Percentiles rank a stretch among this genome's conserved stretches.
These are phyloP conservation scores for Scaptomyza caliginosa DNA, from an alignment of 2,888 invertebrate species.

Conservation along the genomic window DNA sequence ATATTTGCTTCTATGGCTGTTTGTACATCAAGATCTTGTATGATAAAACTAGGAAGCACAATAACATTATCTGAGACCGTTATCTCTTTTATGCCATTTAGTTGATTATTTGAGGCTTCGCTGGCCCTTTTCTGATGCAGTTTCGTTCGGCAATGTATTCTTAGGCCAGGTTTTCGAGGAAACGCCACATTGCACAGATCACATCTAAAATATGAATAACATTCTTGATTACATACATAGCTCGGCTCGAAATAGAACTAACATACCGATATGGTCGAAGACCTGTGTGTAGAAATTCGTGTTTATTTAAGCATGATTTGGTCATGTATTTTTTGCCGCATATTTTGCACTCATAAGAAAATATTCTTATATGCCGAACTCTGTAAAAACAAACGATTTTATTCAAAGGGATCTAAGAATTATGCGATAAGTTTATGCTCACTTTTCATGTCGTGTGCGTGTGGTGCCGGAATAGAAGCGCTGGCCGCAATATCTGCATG, in stretches of 20 bases:
- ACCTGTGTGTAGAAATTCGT: conserved; percentile 57
- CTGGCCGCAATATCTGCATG: conserved; percentile 77
- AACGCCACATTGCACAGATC: conserved; percentile 47
- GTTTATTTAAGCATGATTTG: conserved; percentile 78
- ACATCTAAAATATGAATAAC: conserved; percentile 34
- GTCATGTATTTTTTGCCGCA: conserved; percentile 79
- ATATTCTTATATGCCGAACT: conserved; percentile 61
- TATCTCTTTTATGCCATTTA: conserved; percentile 5
- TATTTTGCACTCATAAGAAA: conserved; percentile 65
- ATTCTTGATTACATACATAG: background rate
- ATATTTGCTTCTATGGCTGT: background rate
- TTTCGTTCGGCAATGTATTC: conserved; percentile 56
- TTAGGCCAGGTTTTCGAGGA: conserved; percentile 42
- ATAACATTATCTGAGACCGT: conserved; percentile 10
- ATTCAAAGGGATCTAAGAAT: background rate
- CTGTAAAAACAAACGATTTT: conserved; percentile 2
- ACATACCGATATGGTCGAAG: conserved; percentile 44
- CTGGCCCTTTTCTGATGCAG: conserved; percentile 53
- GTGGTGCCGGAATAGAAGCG: conserved; percentile 55
- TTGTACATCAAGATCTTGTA: conserved; percentile 37
- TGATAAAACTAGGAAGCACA: conserved; percentile 25
- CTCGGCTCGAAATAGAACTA: background rate
- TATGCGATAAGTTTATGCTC: background rate
- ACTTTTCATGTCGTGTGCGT: conserved; percentile 80
- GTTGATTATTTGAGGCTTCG: conserved; percentile 31